Evolutionary conservation across 1,140 invertebrate genomes (phyloP), one percentile per base, ranked within the genome.

Genomic region (Periplaneta americana): DNA sequence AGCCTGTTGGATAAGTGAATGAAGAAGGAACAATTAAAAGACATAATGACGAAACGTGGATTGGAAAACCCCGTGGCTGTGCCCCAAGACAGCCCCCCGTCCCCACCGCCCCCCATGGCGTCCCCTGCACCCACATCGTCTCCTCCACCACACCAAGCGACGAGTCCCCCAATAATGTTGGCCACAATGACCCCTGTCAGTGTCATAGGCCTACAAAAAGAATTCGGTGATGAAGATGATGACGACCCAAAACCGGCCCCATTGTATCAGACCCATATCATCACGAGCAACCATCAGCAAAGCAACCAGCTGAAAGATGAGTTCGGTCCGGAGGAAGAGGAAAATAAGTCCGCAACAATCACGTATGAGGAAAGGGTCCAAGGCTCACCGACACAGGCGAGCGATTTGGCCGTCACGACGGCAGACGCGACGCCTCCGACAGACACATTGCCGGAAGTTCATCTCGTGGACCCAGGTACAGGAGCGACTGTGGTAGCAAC

Each of bases 141-240:
- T 9, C 35, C 80, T n/a, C 36, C 81, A 17, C 77, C 77, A 48
- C 77, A 32, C 80, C 83, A 85, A 75, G 86, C 91, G 17, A 91
- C 92, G 9, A 91, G 91, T 85, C 91, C 92, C 31, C 93, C 94
- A 84, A 91, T 93, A 37, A 90, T 95, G 85, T 89, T 95, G 82
- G 93, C 94, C 57, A 95, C 94, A 83, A 95, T 95, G 94, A 95
- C 92, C 79, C 92, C 92, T 74, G 92, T 93, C 32, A 93, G 91
- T 85, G 92, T 93, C 3, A 88, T 93, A 74, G 92, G 93, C 83
- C 85, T 93, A 48, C 92, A 93, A 84, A 92, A 92, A 77, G 84
- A 88, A 89, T 5, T 87, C 91, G 10, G 86, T 90, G 76, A 57
- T 86, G 85, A 28, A 86, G 86, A 22, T 85, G 87, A 86, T 0